phyloP scores from a whole-genome alignment of 2,113 vertebrate genomes.

The Syngnathus scovelli region DNA sequence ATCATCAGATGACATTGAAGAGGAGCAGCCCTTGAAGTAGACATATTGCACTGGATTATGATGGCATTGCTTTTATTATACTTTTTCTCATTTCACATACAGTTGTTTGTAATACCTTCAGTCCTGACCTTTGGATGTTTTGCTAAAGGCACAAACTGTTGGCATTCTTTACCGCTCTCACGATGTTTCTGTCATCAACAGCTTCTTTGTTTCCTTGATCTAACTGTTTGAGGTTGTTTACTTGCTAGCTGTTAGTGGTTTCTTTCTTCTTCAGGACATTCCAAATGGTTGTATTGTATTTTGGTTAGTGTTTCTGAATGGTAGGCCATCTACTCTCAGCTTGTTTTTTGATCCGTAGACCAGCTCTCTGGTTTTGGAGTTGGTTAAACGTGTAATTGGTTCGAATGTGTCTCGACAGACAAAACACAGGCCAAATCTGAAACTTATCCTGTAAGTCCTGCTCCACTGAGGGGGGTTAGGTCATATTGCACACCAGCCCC shows the following conservation, averaged over 20 bases:
- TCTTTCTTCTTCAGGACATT: background rate
- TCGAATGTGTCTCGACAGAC: background rate
- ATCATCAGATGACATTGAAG: constrained; percentile 34
- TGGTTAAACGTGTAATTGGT: background rate
- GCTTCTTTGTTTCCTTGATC: background rate
- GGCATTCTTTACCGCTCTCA: background rate
- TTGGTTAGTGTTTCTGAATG: background rate
- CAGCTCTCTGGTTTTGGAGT: background rate
- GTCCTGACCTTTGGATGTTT: background rate
- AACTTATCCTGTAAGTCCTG: no score
- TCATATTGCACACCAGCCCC: no score
- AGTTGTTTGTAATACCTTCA: background rate
- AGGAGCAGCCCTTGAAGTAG: background rate
- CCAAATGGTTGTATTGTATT: background rate
- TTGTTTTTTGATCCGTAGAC: background rate
- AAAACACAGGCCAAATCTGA: no score
- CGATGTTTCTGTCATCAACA: background rate
- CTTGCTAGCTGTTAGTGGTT: background rate
- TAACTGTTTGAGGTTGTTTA: background rate
- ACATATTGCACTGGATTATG: background rate
- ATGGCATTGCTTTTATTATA: background rate
- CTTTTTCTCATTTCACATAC: background rate
- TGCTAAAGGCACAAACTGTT: background rate
- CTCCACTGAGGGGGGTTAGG: no score
- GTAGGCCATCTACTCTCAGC: background rate